Base-by-base conservation (phyloP, 1,140 invertebrate species). In the Nylanderia fulva region DNA sequence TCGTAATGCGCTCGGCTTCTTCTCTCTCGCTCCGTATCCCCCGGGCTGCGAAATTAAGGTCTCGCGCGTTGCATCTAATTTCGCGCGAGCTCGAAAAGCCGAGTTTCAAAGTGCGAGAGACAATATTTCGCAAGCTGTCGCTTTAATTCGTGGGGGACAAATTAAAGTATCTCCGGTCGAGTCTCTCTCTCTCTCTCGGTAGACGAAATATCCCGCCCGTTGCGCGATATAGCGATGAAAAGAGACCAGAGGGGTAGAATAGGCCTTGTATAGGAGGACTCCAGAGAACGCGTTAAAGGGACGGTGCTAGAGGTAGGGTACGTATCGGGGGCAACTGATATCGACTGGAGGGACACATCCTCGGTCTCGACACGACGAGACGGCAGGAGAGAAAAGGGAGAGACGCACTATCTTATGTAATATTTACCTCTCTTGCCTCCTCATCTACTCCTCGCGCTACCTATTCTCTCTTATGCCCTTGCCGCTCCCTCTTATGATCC, bases 381-480 rank as follows among this genome's bases (percentile, higher is more conserved):
- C 54, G 84, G 72, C 74, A 45, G 88, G 86, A 90, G 88, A 92
- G 90, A 91, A 92, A 90, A 92, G 86, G 86, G 87, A 91, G 86
- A 91, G 87, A 84, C 75, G 84, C 86, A 84, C 89, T 91, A 90
- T 93, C 92, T 93, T 92, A 93, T 92, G 91, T 92, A 92, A 93
- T 92, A 93, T 92, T 93, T 93, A 92, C 90, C 87, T 87, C 88
- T 87, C 85, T 85, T 86, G 72, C 75, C 86, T 84, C 68, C 86
- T 86, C 85, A 87, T 91, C 77, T 58, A 88, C 84, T 48, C 45
- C 83, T 86, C 24, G 24, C 29, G 24, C 83, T 69, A 76, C 60
- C 56, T 61, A 82, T 72, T 82, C 58, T 48, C 71, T 82, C 82
- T 76, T 69, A 72, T 52, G 33, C 27, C 15, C 52, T 42, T 64